Percentiles rank a stretch among this genome's conserved stretches.
Evolutionary conservation across 2,113 vertebrate genomes (phyloP).

Genomic region (Colaptes auratus): DNA sequence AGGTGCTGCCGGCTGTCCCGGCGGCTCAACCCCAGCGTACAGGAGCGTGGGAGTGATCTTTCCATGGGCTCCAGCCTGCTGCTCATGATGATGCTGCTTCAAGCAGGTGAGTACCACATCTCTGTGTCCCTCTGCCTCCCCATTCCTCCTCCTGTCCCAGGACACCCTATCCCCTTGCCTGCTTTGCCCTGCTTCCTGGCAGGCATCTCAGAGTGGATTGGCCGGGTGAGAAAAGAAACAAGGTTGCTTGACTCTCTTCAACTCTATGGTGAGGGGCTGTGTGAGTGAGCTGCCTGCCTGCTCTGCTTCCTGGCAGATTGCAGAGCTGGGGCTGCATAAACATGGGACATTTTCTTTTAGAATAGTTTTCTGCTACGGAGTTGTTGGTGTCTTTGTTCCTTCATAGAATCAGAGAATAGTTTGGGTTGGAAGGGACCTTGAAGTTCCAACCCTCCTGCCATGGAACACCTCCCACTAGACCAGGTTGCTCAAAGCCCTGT

Average conservation of each 20-base stretch:
- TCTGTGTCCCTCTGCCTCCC: neutral
- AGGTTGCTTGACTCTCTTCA: accelerated
- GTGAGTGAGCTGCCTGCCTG: neutral
- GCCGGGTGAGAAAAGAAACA: neutral
- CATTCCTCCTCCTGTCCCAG: accelerated
- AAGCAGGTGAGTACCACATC: constrained; percentile 53
- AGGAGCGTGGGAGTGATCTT: neutral
- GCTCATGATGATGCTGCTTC: constrained; percentile 21
- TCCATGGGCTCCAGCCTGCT: constrained; percentile 46
- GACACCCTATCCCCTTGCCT: neutral
- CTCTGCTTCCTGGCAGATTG: neutral
- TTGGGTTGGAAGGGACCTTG: too few relatives aligned
- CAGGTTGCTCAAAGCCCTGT: too few relatives aligned
- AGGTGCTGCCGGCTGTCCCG: neutral
- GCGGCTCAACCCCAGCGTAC: neutral
- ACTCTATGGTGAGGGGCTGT: accelerated
- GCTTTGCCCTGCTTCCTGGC: neutral
- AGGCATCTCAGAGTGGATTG: neutral
- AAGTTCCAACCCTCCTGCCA: too few relatives aligned
- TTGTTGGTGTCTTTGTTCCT: neutral
- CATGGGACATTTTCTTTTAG: neutral
- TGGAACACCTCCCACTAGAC: too few relatives aligned
- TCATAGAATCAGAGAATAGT: neutral
- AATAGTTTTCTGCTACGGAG: neutral
- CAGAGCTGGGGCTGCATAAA: neutral